A percentile compares a stretch with the other conserved stretches of the same genome.
phyloP scores from a whole-genome alignment of 2,113 vertebrate species.

The Oxyura jamaicensis region DNA sequence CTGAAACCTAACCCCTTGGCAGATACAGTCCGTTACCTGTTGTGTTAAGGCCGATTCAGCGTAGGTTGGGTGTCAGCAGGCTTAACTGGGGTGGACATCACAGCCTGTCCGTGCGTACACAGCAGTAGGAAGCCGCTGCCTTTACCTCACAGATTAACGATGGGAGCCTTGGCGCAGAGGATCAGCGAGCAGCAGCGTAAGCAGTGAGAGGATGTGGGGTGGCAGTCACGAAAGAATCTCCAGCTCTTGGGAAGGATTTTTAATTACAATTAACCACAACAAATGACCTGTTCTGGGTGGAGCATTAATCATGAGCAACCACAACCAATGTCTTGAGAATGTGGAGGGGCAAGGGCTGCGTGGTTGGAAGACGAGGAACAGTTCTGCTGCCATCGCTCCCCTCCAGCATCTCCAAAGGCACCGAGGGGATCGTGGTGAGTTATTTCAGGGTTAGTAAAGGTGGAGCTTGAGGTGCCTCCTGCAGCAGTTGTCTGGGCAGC shows the following conservation, averaged over 20 bases:
- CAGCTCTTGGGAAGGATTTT: slow-evolving; percentile 39
- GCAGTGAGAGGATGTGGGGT: slow-evolving; percentile 31
- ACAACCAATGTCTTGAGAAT: slow-evolving; percentile 51
- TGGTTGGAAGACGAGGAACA: neutral
- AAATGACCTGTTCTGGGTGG: slow-evolving; percentile 44
- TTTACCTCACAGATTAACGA: neutral
- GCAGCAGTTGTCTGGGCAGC: neutral
- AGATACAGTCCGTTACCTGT: neutral
- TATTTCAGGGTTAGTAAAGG: slow-evolving; percentile 7
- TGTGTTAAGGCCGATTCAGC: neutral
- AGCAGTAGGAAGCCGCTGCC: neutral
- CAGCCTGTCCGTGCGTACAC: neutral
- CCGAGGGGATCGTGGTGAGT: neutral
- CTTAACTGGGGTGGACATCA: neutral
- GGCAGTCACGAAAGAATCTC: slow-evolving; percentile 29
- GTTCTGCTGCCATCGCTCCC: neutral
- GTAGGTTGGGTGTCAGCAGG: neutral
- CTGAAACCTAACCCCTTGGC: neutral
- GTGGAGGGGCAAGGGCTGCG: neutral
- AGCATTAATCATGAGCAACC: slow-evolving; percentile 12
- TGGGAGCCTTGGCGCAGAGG: neutral
- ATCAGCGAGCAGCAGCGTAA: neutral
- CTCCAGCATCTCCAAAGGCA: neutral
- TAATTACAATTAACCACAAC: slow-evolving; percentile 60
- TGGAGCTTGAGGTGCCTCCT: neutral